Conservation (phyloP, 2,888 invertebrate genomes). For the Phortica okadai region DNA sequence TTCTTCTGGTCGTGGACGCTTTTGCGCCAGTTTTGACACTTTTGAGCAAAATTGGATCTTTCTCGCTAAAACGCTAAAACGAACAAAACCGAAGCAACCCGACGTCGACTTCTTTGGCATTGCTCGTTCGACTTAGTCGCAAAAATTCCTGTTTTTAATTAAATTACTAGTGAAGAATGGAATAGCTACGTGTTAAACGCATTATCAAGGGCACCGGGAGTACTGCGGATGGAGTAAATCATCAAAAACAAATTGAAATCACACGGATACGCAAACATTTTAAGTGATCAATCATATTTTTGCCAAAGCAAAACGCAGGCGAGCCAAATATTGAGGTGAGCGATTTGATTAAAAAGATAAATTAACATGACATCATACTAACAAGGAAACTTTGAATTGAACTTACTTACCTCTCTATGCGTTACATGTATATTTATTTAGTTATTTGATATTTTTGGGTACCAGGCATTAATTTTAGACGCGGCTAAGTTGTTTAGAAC, state of each 20-base stretch:
- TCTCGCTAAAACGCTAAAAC: too few relatives aligned
- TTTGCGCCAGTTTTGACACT: too few relatives aligned
- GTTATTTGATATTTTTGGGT: slow-evolving; percentile 16
- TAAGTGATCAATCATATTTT: too few relatives aligned
- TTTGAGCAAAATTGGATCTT: too few relatives aligned
- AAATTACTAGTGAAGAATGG: slow-evolving; percentile 8
- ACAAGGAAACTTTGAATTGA: not conserved
- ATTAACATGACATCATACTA: slow-evolving; percentile 28
- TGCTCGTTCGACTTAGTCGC: not conserved
- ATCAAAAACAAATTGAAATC: too few relatives aligned
- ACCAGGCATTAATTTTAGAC: not conserved
- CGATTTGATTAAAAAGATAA: slow-evolving; percentile 18
- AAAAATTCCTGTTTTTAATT: not conserved
- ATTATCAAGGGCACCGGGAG: not conserved
- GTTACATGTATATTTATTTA: not conserved
- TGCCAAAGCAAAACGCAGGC: too few relatives aligned
- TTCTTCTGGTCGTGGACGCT: too few relatives aligned
- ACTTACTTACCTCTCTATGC: not conserved
- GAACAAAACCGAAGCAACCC: too few relatives aligned
- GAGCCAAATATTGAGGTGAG: slow-evolving; percentile 10
- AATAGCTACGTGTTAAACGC: not conserved
- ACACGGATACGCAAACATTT: too few relatives aligned
- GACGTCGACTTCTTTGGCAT: not conserved
- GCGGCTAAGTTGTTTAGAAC: not conserved
- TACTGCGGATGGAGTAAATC: too few relatives aligned